These are phyloP conservation scores for Nasonia longicornis DNA, from an alignment of 1,140 invertebrate species.

Conservation along the genomic window DNA sequence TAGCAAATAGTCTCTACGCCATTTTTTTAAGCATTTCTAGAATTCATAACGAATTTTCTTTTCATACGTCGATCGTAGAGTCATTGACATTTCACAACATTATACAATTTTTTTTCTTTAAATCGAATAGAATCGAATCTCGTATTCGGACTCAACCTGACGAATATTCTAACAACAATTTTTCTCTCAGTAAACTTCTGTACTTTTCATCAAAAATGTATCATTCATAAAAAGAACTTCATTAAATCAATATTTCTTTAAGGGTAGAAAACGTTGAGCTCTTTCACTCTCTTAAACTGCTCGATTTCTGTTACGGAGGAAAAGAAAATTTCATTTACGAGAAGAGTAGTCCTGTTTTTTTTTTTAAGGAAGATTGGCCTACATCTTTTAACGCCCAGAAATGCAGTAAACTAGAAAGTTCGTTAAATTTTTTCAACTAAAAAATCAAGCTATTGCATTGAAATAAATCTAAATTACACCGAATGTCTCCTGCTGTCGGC, in stretches of 20 bases:
- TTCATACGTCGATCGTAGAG: background rate
- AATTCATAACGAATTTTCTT: slow-evolving; percentile 7
- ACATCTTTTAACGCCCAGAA: slow-evolving; percentile 3
- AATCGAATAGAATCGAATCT: slow-evolving; percentile 3
- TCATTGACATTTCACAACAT: slow-evolving; percentile 11
- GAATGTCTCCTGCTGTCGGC: background rate
- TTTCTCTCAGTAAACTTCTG: background rate
- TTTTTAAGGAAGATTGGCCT: background rate
- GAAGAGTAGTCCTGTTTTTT: background rate
- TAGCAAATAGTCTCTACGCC: slow-evolving; percentile 25
- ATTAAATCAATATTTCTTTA: slow-evolving; percentile 7
- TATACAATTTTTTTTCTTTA: slow-evolving; percentile 13
- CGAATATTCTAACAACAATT: slow-evolving; percentile 19
- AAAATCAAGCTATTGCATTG: background rate
- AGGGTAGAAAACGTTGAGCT: slow-evolving; percentile 16
- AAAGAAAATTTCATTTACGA: background rate
- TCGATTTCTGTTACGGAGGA: background rate
- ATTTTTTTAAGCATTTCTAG: slow-evolving; percentile 25
- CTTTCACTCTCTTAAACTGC: background rate
- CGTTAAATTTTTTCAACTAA: background rate
- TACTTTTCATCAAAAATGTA: background rate
- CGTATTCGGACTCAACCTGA: background rate
- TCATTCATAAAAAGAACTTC: slow-evolving; percentile 6
- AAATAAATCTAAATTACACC: background rate
- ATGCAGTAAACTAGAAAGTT: background rate